phyloP scores from a whole-genome alignment of 2,113 vertebrate genomes.

The Hydropotes inermis region DNA sequence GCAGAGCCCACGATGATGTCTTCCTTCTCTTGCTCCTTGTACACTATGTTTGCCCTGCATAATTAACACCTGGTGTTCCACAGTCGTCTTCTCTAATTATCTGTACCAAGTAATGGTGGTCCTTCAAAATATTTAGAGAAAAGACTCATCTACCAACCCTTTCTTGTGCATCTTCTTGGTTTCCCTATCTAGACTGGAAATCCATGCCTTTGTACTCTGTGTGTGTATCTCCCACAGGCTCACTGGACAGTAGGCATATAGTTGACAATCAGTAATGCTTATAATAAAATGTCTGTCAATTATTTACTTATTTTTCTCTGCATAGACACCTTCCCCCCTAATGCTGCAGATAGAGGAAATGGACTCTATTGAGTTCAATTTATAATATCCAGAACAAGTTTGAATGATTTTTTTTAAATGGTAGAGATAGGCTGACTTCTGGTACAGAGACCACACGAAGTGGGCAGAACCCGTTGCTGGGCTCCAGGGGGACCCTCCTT shows the following conservation, averaged over 20 bases:
- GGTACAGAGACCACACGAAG: not conserved
- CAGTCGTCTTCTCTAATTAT: slow-evolving; percentile 38
- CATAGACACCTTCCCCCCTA: not conserved
- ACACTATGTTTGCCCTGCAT: not conserved
- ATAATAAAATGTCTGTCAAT: not conserved
- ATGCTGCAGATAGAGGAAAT: not conserved
- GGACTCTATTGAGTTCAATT: not conserved
- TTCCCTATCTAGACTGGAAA: not conserved
- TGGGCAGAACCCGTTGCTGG: not conserved
- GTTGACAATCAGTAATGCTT: not conserved
- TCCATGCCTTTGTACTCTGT: not conserved
- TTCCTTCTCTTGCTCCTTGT: not conserved
- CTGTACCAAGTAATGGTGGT: not conserved
- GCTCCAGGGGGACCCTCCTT: fast-evolving
- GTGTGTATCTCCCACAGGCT: not conserved
- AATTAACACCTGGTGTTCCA: slow-evolving; percentile 29
- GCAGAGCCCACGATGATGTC: fast-evolving
- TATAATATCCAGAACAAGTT: not conserved
- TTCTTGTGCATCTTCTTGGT: not conserved
- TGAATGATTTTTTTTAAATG: not conserved
- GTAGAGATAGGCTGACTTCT: not conserved
- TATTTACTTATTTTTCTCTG: not conserved
- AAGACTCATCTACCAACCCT: not conserved
- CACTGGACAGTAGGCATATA: not conserved
- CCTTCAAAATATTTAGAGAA: slow-evolving; percentile 39